Evolutionary conservation across 2,113 vertebrate genomes (phyloP), one percentile per base, ranked within the genome.

Genomic region (Mustelus asterias): DNA sequence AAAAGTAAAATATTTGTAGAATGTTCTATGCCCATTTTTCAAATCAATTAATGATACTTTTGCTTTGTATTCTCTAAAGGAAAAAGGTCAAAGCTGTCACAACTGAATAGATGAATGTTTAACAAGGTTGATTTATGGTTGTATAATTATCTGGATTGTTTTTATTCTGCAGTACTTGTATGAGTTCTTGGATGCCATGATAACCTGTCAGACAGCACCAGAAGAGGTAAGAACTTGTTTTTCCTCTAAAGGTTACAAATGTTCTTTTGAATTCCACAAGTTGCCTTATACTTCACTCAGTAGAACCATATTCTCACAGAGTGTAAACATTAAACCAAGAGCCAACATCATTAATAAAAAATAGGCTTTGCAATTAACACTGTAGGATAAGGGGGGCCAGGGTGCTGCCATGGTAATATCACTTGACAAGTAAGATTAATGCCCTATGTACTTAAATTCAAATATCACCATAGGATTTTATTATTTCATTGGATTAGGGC

Each of bases 161-260:
- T 83, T 58, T 93, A 65, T 96, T 54, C 96, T 96, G 65, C 93
- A 97, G 98, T 99, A 99, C 96, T 97, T 99, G 96, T 99, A 98
- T 95, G 98, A 99, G 97, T 99, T 99, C 96, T 97, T 99, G 70
- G 99, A 99, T 86, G 99, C 99, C 60, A 96, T 99, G 97, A 97
- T 99, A 96, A 99, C 99, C 67, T 98, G 98, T 96, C 99, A 99
- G 96, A 99, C 99, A 0, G 98, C 99, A 13, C 99, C 99, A 0
- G 99, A 99, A 88, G 99, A 99, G 98, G 98, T 98, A 96, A 96
- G 83, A 26, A n/a, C 70, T 11, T 83, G 18, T 92, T 96, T 65
- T 65, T 67, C n/a, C 6, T 54, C 14, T 89, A 58, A 58, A 58
- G 48, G 48, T 89, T 26, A 54, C 26, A 58, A 89, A 54, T 89